Evolutionary conservation across 2,797 vertebrate species (phyloP).

Genomic region (Megalops cyprinoides): DNA sequence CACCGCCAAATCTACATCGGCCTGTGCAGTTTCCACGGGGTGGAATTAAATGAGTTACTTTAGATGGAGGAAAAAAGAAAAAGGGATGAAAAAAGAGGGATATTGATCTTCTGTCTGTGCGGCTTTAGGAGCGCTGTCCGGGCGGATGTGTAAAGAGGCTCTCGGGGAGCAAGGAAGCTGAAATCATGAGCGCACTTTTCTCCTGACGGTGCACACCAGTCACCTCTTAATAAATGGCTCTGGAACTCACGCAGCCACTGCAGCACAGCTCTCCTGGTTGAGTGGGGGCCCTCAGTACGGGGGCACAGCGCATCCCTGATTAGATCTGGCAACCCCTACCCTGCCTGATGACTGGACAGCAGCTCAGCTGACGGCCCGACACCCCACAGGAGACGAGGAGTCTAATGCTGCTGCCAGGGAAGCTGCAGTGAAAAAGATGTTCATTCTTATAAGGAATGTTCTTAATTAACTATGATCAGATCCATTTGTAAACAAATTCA

Average conservation of each 20-base stretch:
- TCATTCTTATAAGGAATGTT: not conserved
- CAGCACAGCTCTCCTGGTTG: not conserved
- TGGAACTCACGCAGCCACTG: not conserved
- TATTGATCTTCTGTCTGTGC: conserved; percentile 26
- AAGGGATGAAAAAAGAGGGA: not conserved
- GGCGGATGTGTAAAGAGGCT: not conserved
- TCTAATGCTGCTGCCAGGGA: not conserved
- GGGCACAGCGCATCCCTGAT: conserved; percentile 1
- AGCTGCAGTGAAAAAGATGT: not conserved
- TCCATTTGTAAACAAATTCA: not conserved
- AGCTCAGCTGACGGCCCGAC: not conserved
- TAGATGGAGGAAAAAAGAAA: not conserved
- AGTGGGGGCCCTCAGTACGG: not conserved
- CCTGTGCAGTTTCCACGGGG: not conserved
- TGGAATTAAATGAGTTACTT: conserved; percentile 14
- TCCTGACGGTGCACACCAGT: conserved; percentile 20
- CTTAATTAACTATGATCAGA: not conserved
- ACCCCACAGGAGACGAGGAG: not conserved
- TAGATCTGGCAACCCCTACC: not conserved
- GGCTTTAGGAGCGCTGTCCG: conserved; percentile 25
- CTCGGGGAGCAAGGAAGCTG: not conserved
- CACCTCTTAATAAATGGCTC: conserved; percentile 17
- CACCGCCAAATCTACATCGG: conserved; percentile 39
- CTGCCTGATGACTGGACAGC: not conserved
- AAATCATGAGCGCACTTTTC: conserved; percentile 17